phyloP scores from a whole-genome alignment of 1,140 invertebrate genomes.

The Drosophila ambigua region DNA sequence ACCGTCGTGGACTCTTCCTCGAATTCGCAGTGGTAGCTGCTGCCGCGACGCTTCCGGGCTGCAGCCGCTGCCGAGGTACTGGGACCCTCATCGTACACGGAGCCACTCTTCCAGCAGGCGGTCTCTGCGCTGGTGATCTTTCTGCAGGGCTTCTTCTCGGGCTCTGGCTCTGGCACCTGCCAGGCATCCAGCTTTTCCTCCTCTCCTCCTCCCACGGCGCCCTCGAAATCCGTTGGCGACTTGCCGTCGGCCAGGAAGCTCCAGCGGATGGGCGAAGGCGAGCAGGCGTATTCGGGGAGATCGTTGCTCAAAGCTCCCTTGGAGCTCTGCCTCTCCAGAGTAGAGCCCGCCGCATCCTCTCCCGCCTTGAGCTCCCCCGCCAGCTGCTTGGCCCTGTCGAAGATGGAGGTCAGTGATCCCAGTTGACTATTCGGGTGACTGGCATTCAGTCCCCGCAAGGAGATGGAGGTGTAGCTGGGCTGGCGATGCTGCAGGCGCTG shows the following conservation, averaged over 20 bases:
- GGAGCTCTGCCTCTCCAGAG: slow-evolving; percentile 72
- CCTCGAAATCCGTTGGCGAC: slow-evolving; percentile 68
- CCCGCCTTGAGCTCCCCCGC: slow-evolving; percentile 22
- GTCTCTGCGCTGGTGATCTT: slow-evolving; percentile 52
- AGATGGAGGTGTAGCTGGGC: slow-evolving; percentile 80
- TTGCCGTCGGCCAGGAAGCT: slow-evolving; percentile 80
- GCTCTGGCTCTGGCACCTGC: slow-evolving; percentile 55
- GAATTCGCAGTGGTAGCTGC: slow-evolving; percentile 73
- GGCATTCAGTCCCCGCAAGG: slow-evolving; percentile 69
- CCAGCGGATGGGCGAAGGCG: slow-evolving; percentile 81
- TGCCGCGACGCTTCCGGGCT: slow-evolving; percentile 66
- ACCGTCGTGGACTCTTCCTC: slow-evolving; percentile 82
- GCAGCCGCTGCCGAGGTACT: slow-evolving; percentile 66
- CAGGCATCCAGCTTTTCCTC: slow-evolving; percentile 58
- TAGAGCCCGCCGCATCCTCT: slow-evolving; percentile 51
- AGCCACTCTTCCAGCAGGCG: slow-evolving; percentile 45
- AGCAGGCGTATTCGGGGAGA: slow-evolving; percentile 81
- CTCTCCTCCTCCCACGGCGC: slow-evolving; percentile 47
- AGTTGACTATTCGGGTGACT: slow-evolving; percentile 71
- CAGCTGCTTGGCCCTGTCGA: slow-evolving; percentile 74
- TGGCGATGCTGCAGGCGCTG: slow-evolving; percentile 70
- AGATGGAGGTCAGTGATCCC: slow-evolving; percentile 79
- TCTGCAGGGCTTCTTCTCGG: slow-evolving; percentile 59
- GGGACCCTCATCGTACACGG: slow-evolving; percentile 62
- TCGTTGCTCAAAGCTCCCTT: slow-evolving; percentile 76